Evolutionary conservation across 2,888 invertebrate species (phyloP).

Genomic region (Marasmarcha lunaedactyla): DNA sequence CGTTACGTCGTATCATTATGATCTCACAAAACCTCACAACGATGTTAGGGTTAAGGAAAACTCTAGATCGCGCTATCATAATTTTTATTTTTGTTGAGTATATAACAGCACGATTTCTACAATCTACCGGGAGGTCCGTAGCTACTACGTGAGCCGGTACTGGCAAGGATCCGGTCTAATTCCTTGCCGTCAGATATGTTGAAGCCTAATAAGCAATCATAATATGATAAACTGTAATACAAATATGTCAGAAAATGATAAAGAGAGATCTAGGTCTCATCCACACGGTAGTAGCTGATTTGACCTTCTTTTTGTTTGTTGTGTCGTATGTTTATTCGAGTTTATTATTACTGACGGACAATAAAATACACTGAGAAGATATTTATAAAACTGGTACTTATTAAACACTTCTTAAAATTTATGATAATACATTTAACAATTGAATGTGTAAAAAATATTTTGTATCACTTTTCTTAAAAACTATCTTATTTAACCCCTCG

Average conservation of each 20-base stretch:
- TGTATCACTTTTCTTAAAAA: too few relatives aligned
- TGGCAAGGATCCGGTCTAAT: constrained; percentile 56
- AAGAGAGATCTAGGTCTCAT: constrained; percentile 57
- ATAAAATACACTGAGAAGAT: too few relatives aligned
- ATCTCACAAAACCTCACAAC: too few relatives aligned
- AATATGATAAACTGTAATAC: constrained; percentile 55
- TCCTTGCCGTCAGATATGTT: constrained; percentile 55
- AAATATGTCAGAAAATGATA: constrained; percentile 59
- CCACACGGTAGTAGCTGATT: constrained; percentile 61
- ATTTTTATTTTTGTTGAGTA: constrained; percentile 24
- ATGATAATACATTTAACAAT: too few relatives aligned
- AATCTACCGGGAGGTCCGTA: constrained; percentile 45
- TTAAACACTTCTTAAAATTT: too few relatives aligned
- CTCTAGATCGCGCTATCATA: constrained; percentile 43
- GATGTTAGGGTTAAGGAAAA: too few relatives aligned
- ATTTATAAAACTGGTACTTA: too few relatives aligned
- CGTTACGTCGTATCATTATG: too few relatives aligned
- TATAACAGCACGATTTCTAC: constrained; percentile 8
- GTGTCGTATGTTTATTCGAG: background rate
- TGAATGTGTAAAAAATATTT: too few relatives aligned
- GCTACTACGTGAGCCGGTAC: constrained; percentile 58
- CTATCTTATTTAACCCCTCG: too few relatives aligned
- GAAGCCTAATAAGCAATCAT: constrained; percentile 51
- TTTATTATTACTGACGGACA: too few relatives aligned
- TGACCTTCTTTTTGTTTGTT: constrained; percentile 46